phyloP scores from a whole-genome alignment of 2,113 vertebrate genomes.

The Chloroceryle aenea region DNA sequence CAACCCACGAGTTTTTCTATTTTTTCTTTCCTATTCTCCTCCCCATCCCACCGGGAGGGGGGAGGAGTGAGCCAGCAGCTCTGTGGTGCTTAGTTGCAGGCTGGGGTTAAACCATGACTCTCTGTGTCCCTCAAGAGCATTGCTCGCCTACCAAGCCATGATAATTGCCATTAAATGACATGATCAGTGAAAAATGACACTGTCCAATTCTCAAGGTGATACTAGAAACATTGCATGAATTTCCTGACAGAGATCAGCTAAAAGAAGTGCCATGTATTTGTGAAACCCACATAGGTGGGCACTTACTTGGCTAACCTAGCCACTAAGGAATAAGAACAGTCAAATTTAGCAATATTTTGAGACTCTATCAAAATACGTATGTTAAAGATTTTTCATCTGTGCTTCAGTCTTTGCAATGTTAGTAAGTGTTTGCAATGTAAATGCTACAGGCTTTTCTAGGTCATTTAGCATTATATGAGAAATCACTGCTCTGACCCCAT shows the following conservation, averaged over 20 bases:
- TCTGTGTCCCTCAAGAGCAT: not conserved
- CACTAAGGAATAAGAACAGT: not conserved
- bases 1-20: not conserved
- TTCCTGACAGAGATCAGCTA: not conserved
- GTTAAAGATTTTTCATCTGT: not conserved
- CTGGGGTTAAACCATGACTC: not conserved
- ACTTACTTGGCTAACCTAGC: not conserved
- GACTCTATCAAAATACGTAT: not conserved
- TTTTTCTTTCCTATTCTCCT: not conserved
- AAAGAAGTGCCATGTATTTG: not conserved
- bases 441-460: slow-evolving; percentile 73
- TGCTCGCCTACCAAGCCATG: not conserved
- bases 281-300: not conserved
- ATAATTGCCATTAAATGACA: not conserved
- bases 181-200: not conserved
- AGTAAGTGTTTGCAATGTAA: slow-evolving; percentile 41
- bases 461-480: slow-evolving; percentile 68
- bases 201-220: not conserved
- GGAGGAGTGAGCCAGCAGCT: not conserved
- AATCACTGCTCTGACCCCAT: slow-evolving; percentile 71
- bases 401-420: slow-evolving; percentile 6
- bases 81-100: not conserved
- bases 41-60: no score
- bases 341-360: not conserved
- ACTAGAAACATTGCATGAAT: accelerated